phyloP scores from a whole-genome alignment of 2,113 vertebrate species.

The Mixornis gularis region DNA sequence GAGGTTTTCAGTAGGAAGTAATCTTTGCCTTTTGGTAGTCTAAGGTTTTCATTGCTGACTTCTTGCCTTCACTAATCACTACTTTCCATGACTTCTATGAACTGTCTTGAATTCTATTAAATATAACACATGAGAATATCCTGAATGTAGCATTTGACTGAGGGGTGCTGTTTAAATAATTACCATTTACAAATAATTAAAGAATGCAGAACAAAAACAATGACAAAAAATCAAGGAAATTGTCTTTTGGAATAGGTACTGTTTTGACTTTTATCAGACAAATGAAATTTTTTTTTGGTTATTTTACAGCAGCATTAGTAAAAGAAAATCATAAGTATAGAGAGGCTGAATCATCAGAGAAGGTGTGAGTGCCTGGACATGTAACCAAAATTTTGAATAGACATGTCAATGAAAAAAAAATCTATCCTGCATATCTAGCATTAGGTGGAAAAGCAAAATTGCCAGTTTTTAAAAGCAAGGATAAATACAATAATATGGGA shows the following conservation, averaged over 20 bases:
- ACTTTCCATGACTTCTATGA: not conserved
- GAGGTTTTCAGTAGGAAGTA: not conserved
- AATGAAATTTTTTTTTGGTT: not conserved
- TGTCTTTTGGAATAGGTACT: not conserved
- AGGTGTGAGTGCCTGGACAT: not conserved
- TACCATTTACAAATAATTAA: not conserved
- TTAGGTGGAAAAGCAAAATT: not conserved
- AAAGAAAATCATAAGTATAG: not conserved
- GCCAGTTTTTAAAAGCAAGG: not conserved
- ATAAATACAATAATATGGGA: not conserved
- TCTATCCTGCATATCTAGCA: not conserved
- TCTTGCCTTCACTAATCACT: not conserved
- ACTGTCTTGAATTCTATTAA: not conserved
- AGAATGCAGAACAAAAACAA: not conserved
- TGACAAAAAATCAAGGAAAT: not conserved
- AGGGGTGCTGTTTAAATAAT: not conserved
- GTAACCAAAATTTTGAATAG: not conserved
- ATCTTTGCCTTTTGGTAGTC: not conserved
- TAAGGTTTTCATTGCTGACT: not conserved
- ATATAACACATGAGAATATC: not conserved
- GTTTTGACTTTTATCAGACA: not conserved
- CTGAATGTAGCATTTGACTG: not conserved
- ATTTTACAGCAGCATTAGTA: not conserved
- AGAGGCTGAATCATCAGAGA: not conserved
- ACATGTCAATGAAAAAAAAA: not conserved